phyloP scores from a whole-genome alignment of 2,888 invertebrate genomes.

The Xanthia togata region DNA sequence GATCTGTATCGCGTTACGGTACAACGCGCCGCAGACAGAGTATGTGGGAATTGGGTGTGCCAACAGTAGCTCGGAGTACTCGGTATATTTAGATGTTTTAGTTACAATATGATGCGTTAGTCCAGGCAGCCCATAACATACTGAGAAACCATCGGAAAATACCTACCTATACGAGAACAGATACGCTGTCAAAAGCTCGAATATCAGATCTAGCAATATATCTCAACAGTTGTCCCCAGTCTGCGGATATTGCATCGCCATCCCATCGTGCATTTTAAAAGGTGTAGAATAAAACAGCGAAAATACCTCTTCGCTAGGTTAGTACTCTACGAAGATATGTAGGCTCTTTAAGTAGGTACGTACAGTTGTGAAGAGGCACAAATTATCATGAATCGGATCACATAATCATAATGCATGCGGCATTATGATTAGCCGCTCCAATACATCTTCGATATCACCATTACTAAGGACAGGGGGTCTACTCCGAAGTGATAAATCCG shows the following conservation, averaged over 20 bases:
- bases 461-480: background rate
- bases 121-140: too few species aligned
- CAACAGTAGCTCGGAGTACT: conserved; percentile 28
- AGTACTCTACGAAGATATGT: background rate
- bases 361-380: background rate
- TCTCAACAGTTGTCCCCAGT: background rate
- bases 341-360: too few species aligned
- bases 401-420: too few species aligned
- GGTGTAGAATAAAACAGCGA: background rate
- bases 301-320: background rate
- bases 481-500: too few species aligned
- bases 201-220: background rate
- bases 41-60: conserved; percentile 55
- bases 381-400: background rate
- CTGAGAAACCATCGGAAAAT: background rate
- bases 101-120: conserved; percentile 1
- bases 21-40: conserved; percentile 40
- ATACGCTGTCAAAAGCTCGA: background rate
- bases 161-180: background rate
- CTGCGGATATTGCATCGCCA: too few species aligned
- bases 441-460: background rate
- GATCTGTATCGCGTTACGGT: conserved; percentile 62
- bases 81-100: conserved; percentile 29
- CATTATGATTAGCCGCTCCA: background rate
- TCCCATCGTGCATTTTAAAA: too few species aligned